phyloP scores from a whole-genome alignment of 2,113 vertebrate species.

The Amphiprion percula region DNA sequence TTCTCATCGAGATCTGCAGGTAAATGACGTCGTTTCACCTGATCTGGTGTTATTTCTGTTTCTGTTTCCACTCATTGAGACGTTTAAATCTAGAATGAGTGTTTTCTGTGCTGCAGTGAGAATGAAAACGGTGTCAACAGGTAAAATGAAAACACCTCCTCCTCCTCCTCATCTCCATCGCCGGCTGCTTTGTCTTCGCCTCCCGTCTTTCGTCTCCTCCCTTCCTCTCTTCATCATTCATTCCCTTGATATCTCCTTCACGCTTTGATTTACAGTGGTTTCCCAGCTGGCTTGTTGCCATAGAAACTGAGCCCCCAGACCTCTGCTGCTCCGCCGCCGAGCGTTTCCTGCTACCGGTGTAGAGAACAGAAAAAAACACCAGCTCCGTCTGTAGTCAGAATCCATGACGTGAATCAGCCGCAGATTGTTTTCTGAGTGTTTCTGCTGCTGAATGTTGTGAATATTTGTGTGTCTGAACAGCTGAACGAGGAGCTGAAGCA shows the following conservation, averaged over 20 bases:
- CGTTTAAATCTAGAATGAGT: conserved; percentile 15
- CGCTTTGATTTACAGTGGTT: conserved; percentile 78
- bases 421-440: background rate
- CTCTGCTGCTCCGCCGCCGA: conserved; percentile 52
- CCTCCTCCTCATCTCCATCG: conserved; percentile 15
- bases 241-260: conserved; percentile 80
- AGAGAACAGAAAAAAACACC: conserved; percentile 38
- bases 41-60: no score
- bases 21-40: no score
- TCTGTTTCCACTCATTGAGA: background rate
- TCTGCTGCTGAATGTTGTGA: background rate
- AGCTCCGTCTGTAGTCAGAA: conserved; percentile 23
- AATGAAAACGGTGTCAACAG: conserved; percentile 80
- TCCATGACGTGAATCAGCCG: background rate
- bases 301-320: conserved; percentile 80
- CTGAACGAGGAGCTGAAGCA: conserved; percentile 94
- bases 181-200: conserved; percentile 33
- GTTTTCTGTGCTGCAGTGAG: conserved; percentile 74
- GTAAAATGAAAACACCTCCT: conserved; percentile 64
- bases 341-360: conserved; percentile 64
- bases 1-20: no score
- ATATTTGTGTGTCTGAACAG: conserved; percentile 73
- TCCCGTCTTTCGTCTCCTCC: conserved; percentile 42
- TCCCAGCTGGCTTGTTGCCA: conserved; percentile 82
- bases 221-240: conserved; percentile 63